Percentiles rank a stretch among this genome's conserved stretches.
Evolutionary conservation across 2,797 vertebrate genomes (phyloP).

Genomic region (Buphagus erythrorhynchus): DNA sequence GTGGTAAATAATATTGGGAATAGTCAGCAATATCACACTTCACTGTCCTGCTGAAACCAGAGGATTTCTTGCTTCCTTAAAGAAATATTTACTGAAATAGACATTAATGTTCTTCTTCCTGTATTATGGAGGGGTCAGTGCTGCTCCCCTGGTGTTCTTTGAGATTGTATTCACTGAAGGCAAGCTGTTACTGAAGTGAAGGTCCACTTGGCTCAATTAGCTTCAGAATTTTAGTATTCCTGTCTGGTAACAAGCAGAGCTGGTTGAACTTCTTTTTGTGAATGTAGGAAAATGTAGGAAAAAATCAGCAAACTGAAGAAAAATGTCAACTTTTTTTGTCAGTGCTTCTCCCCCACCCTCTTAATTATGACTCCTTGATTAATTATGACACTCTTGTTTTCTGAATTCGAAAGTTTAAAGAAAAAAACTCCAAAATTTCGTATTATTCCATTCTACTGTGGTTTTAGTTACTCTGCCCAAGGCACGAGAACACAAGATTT

Average conservation of each 20-base stretch:
- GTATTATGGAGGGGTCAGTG: not conserved
- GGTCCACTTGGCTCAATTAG: not conserved
- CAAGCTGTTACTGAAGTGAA: not conserved
- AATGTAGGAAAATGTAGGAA: not conserved
- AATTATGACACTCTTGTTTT: not conserved
- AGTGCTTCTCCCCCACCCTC: not conserved
- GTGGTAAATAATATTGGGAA: not conserved
- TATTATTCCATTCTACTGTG: not conserved
- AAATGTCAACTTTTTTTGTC: not conserved
- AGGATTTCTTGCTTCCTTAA: not conserved
- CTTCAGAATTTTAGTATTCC: not conserved
- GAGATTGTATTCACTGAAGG: not conserved
- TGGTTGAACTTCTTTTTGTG: not conserved
- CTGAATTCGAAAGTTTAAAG: not conserved
- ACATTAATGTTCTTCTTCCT: not conserved
- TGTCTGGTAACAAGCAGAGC: not conserved
- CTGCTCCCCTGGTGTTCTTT: not conserved
- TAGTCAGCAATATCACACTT: not conserved
- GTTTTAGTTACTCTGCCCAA: not conserved
- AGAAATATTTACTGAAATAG: not conserved
- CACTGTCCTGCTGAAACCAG: not conserved
- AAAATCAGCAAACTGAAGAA: not conserved
- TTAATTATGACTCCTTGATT: not conserved
- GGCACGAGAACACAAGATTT: not conserved
- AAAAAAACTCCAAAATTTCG: not conserved